Conservation (phyloP, 2,797 vertebrate genomes). For the Notamacropus eugenii region DNA sequence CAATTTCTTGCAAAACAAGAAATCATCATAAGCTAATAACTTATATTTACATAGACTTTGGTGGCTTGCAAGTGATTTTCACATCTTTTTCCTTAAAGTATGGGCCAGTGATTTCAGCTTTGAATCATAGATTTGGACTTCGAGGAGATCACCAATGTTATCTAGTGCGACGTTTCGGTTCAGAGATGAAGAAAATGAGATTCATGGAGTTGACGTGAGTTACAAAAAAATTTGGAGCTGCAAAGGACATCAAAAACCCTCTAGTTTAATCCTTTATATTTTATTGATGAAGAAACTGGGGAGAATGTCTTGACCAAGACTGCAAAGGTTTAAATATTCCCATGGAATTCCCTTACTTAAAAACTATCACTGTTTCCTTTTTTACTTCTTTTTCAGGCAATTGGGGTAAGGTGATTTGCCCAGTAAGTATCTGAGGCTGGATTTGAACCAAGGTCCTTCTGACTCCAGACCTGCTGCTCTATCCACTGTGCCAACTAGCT, state of each 20-base stretch:
- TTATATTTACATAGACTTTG: background rate
- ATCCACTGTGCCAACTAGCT: too few species aligned
- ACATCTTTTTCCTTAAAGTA: background rate
- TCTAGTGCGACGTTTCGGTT: background rate
- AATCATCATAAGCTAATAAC: background rate
- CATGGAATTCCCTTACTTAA: background rate
- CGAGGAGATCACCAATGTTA: background rate
- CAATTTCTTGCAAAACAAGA: background rate
- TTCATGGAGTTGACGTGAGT: background rate
- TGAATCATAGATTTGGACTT: background rate
- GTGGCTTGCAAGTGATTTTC: background rate
- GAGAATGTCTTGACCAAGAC: background rate
- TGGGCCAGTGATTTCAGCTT: background rate
- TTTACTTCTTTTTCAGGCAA: background rate
- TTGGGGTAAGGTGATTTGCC: background rate
- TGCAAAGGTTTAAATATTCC: background rate
- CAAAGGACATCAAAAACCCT: background rate
- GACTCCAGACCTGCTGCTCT: too few species aligned
- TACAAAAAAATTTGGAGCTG: background rate
- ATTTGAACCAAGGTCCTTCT: background rate
- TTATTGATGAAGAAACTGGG: background rate
- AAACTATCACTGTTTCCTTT: background rate
- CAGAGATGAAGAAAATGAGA: background rate
- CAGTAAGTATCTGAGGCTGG: background rate
- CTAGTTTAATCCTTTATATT: background rate